Base-by-base conservation (phyloP, 53 echinoderm and acorn worm species). In the Arbacia lixula region DNA sequence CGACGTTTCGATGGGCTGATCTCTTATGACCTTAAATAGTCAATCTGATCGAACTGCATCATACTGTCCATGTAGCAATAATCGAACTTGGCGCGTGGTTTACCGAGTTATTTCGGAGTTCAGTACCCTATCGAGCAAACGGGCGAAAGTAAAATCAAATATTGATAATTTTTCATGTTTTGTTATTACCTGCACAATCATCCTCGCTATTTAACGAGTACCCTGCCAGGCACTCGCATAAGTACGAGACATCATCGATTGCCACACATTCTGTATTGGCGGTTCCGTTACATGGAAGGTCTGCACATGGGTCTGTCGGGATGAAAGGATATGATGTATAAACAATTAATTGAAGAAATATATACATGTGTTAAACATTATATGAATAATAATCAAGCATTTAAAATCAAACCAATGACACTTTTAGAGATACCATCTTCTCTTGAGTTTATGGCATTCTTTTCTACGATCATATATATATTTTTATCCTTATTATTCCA, bases 111-210 rank as follows among this genome's bases (percentile, higher is more conserved):
- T n/a, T n/a, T n/a, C n/a, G n/a, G n/a, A n/a, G n/a, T n/a, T n/a
- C n/a, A n/a, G n/a, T n/a, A n/a, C n/a, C n/a, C n/a, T n/a, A n/a
- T n/a, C n/a, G n/a, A n/a, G n/a, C n/a, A n/a, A n/a, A n/a, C n/a
- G n/a, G n/a, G n/a, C n/a, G n/a, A n/a, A n/a, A n/a, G n/a, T n/a
- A n/a, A n/a, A n/a, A n/a, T n/a, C n/a, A n/a, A n/a, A n/a, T n/a
- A n/a, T n/a, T n/a, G n/a, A n/a, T n/a, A n/a, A n/a, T n/a, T n/a
- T n/a, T n/a, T n/a, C n/a, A n/a, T n/a, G n/a, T n/a, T n/a, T n/a
- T n/a, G n/a, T n/a, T n/a, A n/a, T n/a, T n/a, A 67, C 67, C 67
- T 67, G 67, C 24, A 39, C 67, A 67, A 10, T 5, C 39, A n/a
- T 24, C 39, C 0, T 38, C 12, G 22, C 10, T 11, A 4, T 67